These are phyloP conservation scores for Ianthella basta DNA, from an alignment of 37 sponge, comb jelly and placozoan species.

Conservation along the genomic window DNA sequence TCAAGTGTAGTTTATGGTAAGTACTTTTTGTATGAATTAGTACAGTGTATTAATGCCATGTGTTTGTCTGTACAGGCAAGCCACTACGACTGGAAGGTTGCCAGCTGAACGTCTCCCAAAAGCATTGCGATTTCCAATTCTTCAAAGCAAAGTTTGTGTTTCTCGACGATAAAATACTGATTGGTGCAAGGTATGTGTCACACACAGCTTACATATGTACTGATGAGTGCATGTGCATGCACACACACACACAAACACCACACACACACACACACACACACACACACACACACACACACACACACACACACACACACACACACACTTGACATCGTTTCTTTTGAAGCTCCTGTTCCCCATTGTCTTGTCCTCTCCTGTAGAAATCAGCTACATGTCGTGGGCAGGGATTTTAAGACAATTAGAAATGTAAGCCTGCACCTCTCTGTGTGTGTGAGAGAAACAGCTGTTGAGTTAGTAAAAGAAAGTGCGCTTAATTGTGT, in stretches of 20 bases:
- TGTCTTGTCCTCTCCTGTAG: neutral
- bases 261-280: slow-evolving; percentile 25
- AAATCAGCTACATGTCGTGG: neutral
- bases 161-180: neutral
- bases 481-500: too few relatives aligned
- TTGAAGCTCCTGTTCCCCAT: neutral
- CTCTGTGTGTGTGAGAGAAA: too few relatives aligned
- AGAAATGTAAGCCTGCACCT: neutral
- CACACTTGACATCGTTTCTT: neutral
- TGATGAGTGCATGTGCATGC: neutral
- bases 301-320: neutral
- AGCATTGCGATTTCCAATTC: slow-evolving; percentile 19
- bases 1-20: too few relatives aligned
- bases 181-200: slow-evolving; percentile 28
- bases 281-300: slow-evolving; percentile 30
- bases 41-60: too few relatives aligned
- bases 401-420: neutral
- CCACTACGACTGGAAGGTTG: too few relatives aligned
- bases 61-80: too few relatives aligned
- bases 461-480: too few relatives aligned
- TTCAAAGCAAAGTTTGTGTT: slow-evolving; percentile 4
- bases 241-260: neutral
- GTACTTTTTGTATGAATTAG: too few relatives aligned
- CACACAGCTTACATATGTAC: neutral
- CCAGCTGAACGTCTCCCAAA: too few relatives aligned